phyloP scores from a whole-genome alignment of 2,797 vertebrate species.

The Alexandromys oeconomus region DNA sequence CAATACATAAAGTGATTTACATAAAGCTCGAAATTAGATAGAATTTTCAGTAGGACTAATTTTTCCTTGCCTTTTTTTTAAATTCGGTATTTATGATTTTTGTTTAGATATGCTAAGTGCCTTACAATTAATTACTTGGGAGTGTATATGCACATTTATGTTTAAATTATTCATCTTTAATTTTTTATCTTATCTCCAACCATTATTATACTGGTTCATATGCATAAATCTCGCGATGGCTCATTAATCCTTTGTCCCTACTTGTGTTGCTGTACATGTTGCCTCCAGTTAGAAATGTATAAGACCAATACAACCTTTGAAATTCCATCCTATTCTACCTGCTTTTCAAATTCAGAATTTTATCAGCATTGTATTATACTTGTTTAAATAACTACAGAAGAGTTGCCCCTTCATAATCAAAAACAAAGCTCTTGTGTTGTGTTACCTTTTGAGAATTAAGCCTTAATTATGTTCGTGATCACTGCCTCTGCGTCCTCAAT shows the following conservation, averaged over 20 bases:
- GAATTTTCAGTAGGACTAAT: neutral
- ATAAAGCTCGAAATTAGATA: neutral
- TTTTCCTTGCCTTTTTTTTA: neutral
- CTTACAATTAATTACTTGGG: neutral
- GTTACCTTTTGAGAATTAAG: neutral
- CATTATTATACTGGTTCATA: neutral
- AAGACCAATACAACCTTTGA: too few relatives aligned
- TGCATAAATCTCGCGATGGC: neutral
- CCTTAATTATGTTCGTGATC: slow-evolving; percentile 17
- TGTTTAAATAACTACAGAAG: neutral
- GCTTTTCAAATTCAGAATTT: neutral
- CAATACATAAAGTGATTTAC: neutral
- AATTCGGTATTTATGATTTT: neutral
- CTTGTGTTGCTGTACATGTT: neutral
- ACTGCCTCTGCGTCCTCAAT: neutral
- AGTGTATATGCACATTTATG: too few relatives aligned
- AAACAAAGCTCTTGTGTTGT: neutral
- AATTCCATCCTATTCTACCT: neutral
- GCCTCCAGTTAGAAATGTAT: neutral
- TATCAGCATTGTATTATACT: neutral
- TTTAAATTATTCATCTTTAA: neutral
- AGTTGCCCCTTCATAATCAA: neutral
- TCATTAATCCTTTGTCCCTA: rapidly evolving
- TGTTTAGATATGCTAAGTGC: neutral
- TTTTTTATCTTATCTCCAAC: neutral